Conservation (phyloP, 2,797 vertebrate species). For the Lacerta bilineata region DNA sequence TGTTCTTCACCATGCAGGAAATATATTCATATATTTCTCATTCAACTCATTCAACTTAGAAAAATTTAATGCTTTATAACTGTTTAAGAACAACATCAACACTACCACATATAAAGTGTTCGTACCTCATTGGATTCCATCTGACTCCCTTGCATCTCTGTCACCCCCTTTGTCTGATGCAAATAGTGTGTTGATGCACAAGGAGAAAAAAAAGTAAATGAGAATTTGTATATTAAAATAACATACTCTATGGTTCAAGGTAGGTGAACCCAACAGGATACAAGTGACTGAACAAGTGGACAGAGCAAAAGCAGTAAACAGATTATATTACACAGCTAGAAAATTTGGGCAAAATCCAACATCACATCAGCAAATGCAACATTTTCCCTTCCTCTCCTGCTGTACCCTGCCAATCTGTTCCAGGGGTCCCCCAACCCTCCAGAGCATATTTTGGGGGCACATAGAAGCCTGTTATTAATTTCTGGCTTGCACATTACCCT, state of each 20-base stretch:
- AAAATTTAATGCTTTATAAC: background rate
- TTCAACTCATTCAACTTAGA: background rate
- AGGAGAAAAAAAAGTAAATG: constrained; percentile 70
- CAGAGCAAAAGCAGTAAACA: constrained; percentile 39
- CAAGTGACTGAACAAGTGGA: constrained; percentile 2
- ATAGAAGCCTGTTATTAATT: too few species aligned
- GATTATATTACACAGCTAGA: background rate
- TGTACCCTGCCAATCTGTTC: too few species aligned
- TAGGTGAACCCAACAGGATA: constrained; percentile 2
- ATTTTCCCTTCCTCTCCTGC: too few species aligned
- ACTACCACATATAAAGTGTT: constrained; percentile 47
- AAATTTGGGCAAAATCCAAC: fast-evolving
- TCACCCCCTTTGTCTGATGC: constrained; percentile 76
- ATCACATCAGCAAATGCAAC: too few species aligned
- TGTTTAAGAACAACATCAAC: constrained; percentile 3
- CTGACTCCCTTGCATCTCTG: constrained; percentile 76
- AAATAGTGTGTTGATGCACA: constrained; percentile 66
- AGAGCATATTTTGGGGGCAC: too few species aligned
- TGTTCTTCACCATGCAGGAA: too few species aligned
- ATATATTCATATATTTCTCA: background rate
- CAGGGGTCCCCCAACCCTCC: too few species aligned
- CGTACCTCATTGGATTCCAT: constrained; percentile 73
- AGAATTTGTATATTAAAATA: constrained; percentile 65
- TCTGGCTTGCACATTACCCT: too few species aligned
- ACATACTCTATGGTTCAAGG: constrained; percentile 54